Evolutionary conservation across 1,140 invertebrate species (phyloP).

Genomic region (Neodiprion lecontei): DNA sequence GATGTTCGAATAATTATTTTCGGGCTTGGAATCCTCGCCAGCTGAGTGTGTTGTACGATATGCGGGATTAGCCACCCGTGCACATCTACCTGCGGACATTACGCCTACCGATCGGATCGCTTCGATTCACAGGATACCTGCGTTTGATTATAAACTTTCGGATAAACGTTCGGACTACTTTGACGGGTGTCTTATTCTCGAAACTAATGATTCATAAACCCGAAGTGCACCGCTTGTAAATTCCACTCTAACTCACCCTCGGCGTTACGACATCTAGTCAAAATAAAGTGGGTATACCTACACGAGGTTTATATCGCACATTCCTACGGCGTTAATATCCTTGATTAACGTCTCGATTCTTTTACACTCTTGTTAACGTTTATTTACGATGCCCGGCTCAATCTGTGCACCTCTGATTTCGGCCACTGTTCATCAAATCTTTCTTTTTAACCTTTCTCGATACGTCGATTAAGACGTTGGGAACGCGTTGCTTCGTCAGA

Average conservation of each 20-base stretch:
- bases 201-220: neutral
- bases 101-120: neutral
- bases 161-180: neutral
- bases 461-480: too few species aligned
- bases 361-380: neutral
- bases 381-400: neutral
- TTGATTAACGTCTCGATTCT: neutral
- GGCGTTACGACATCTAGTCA: neutral
- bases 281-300: neutral
- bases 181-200: neutral
- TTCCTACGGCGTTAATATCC: neutral
- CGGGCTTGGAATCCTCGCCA: neutral
- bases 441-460: too few species aligned
- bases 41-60: neutral
- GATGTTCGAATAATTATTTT: constrained; percentile 2
- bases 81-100: neutral
- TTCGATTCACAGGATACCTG: neutral
- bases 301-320: neutral
- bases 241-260: neutral
- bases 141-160: neutral
- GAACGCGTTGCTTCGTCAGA: too few species aligned
- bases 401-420: too few species aligned
- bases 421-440: too few species aligned
- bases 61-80: neutral
- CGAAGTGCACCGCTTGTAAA: neutral